phyloP scores from a whole-genome alignment of 2,113 vertebrate genomes.

The Silurus asotus region DNA sequence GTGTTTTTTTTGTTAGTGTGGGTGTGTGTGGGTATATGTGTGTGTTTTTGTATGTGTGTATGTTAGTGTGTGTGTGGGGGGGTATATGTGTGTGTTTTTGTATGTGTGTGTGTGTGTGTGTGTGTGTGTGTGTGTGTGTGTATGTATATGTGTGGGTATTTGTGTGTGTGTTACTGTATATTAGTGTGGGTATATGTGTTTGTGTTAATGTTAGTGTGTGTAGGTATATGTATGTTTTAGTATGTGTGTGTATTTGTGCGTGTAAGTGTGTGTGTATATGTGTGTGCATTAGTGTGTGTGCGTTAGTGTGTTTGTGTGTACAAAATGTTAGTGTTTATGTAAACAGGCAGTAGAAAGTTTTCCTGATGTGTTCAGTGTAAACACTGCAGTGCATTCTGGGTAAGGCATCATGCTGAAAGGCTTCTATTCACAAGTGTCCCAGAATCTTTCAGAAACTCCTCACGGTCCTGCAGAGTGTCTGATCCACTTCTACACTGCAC shows the following conservation, averaged over 20 bases:
- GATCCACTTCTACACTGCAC: not conserved
- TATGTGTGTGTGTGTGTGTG: not conserved
- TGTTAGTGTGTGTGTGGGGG: not conserved
- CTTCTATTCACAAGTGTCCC: not conserved
- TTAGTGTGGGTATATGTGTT: not conserved
- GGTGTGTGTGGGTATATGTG: not conserved
- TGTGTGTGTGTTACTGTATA: not conserved
- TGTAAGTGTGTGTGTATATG: not conserved
- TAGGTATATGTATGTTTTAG: not conserved
- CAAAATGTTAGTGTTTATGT: not conserved
- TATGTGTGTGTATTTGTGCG: not conserved
- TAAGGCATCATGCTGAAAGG: not conserved
- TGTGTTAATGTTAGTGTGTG: not conserved
- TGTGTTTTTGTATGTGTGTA: too few relatives aligned
- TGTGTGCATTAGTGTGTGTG: not conserved
- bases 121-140: not conserved
- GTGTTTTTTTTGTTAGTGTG: too few relatives aligned
- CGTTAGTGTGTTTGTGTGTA: not conserved
- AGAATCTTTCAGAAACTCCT: not conserved
- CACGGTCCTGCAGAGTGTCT: not conserved
- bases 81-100: too few relatives aligned
- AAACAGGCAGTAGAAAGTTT: not conserved
- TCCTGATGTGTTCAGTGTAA: conserved; percentile 14
- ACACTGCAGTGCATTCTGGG: conserved; percentile 3
- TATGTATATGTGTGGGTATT: not conserved